Percentiles rank a stretch among this genome's conserved stretches.
Evolutionary conservation across 64 coral and sea anemone species (phyloP).

Genomic region (Acropora tenuis): DNA sequence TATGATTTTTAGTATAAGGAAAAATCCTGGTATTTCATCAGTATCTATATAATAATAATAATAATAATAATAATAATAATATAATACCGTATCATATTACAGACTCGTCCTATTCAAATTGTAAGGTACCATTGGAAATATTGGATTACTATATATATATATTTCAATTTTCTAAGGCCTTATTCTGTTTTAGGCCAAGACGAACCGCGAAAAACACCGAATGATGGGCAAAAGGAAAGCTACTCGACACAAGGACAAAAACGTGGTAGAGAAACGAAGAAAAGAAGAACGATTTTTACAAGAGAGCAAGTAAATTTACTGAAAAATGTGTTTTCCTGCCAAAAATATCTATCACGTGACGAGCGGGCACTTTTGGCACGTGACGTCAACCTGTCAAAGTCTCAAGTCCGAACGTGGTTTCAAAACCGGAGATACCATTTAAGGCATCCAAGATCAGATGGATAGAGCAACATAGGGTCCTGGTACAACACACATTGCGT

Average conservation of each 20-base stretch:
- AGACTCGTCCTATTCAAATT: too few species aligned
- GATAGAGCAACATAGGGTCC: conserved; percentile 28
- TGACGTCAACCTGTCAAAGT: conserved; percentile 76
- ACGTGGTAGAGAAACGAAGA: conserved; percentile 43
- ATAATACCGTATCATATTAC: too few species aligned
- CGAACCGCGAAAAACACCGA: background rate
- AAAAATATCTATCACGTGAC: conserved; percentile 86
- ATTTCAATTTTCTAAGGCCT: background rate
- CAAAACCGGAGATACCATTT: conserved; percentile 92
- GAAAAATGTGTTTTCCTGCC: conserved; percentile 71
- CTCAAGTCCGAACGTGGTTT: conserved; percentile 94
- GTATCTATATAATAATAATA: too few species aligned
- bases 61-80: too few species aligned
- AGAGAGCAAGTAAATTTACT: conserved; percentile 73
- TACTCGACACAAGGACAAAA: background rate
- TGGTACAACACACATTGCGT: background rate
- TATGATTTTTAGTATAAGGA: too few species aligned
- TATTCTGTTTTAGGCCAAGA: background rate
- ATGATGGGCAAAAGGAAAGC: background rate
- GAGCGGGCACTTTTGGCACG: conserved; percentile 67
- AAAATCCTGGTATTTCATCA: too few species aligned
- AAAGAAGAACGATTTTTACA: conserved; percentile 68
- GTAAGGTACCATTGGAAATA: too few species aligned
- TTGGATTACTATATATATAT: too few species aligned
- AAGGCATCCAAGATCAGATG: conserved; percentile 45